Evolutionary conservation across 1,140 invertebrate genomes (phyloP), one percentile per base, ranked within the genome.

Genomic region (Caenorhabditis tropicalis): DNA sequence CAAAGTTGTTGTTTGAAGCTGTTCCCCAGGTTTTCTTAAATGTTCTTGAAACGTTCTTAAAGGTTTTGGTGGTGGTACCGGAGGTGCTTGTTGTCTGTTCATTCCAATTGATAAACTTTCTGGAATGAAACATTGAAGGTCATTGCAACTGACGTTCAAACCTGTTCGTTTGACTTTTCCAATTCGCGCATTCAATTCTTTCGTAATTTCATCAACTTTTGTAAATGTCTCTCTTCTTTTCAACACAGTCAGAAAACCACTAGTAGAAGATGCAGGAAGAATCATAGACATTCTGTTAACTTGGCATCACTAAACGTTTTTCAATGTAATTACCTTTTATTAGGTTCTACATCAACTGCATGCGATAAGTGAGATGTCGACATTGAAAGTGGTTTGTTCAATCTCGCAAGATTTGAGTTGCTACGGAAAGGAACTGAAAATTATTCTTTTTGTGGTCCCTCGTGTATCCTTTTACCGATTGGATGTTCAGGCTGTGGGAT

Each of bases 51-150:
- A 84, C 5, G 83, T 84, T 65, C 83, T 48, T 10, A 65, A 16
- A 36, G 83, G 83, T 21, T 84, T 84, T 21, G 70, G 83, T 12
- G 83, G 83, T 7, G 83, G 83, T 31, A 84, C 49, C 1, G 56
- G 58, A 33, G 33, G 65, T 43, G 12, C 33, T 21, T 24, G 65
- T 21, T 74, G 65, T 43, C 65, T 5, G 21, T 74, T 74, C 0
- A 74, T 74, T 12, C 65, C 36, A 74, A 74, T 74, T 24, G 65
- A 74, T 33, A 74, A 31, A 19, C 65, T 74, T 43, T 74, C 65
- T 74, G 36, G 43, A 74, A 36, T 10, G 15, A n/a, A 29, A 24
- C 24, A 9, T 12, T 43, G n/a, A 46, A 24, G 16, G 6, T 36
- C 16, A 21, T 27, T 24, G 0, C 0, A 1, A 15, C 29, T 27